Evolutionary conservation across 2,113 vertebrate species (phyloP).

Genomic region (Harpagus bidentatus): DNA sequence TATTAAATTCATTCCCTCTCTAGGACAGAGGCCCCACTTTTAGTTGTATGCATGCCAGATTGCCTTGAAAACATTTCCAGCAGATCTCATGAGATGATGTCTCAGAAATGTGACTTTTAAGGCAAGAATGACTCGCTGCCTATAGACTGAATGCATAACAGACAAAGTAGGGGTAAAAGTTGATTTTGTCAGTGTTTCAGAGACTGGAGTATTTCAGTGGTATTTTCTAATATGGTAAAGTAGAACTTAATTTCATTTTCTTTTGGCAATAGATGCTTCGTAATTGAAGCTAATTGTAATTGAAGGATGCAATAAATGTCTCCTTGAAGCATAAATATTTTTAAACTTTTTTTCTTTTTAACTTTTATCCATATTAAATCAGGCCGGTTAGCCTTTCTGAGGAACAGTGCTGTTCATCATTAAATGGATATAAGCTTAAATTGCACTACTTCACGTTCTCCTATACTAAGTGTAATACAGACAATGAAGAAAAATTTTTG

Average conservation of each 20-base stretch:
- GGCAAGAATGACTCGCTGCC: neutral
- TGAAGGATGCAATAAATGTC: neutral
- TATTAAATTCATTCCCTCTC: neutral
- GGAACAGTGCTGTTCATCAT: neutral
- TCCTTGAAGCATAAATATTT: neutral
- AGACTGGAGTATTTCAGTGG: neutral
- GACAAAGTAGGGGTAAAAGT: neutral
- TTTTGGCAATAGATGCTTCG: neutral
- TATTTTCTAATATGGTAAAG: neutral
- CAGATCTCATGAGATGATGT: neutral
- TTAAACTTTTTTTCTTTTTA: neutral
- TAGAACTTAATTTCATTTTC: neutral
- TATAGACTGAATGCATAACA: neutral
- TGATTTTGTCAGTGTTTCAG: neutral
- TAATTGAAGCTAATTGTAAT: neutral
- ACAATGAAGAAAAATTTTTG: neutral
- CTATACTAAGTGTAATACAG: neutral
- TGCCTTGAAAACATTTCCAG: neutral
- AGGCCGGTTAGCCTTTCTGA: neutral
- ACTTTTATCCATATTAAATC: neutral
- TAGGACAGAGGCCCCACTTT: neutral
- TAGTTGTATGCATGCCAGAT: neutral
- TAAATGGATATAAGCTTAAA: neutral
- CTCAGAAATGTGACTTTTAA: neutral
- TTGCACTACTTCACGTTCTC: neutral